Evolutionary conservation across 30 jellyfish, hydroid and myxozoan genomes (phyloP), one percentile per base, ranked within the genome.

Genomic region (Turritopsis rubra): DNA sequence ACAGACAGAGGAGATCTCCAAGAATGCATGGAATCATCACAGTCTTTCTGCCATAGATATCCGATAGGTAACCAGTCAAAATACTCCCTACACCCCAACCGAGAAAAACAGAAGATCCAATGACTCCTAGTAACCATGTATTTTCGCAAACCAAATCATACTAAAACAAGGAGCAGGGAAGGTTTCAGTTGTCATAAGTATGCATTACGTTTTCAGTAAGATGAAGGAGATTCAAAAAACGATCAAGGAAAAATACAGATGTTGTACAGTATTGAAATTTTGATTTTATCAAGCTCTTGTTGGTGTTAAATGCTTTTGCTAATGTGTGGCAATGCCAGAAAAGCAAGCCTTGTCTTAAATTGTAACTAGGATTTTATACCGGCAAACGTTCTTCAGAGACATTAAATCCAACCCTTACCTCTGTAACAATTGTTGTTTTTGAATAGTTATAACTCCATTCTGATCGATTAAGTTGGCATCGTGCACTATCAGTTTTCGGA

Each of bases 41-140:
- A n/a, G 65, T n/a, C 41, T 74, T 74, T 74, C 82, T 74, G 9
- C 82, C 82, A 74, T 74, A 74, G 17, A 24, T 74, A 74, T 74
- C 82, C 52, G 82, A 74, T 9, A 74, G 41, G 41, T 24, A 74
- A 0, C 82, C 82, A 8, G 41, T 24, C 26, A 74, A 20, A 21
- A 74, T 24, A 29, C 82, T 74, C n/a, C 82, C 82, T 7, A 74
- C 13, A 7, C 65, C 82, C 82, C 82, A 74, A n/a, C 82, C 82
- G 41, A 74, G 26, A 24, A 74, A 74, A 13, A 74, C 82, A 74
- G 65, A 24, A 29, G 82, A 74, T 23, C 82, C 82, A 26, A 74
- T 21, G 18, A 74, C 27, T 9, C 54, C 54, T 0, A 74, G 65
- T 0, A 74, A n/a, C 82, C 82, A 74, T 22, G 82, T n/a, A 24